Evolutionary conservation across 1,140 invertebrate genomes (phyloP), one percentile per base, ranked within the genome.

Genomic region (Sycophila sp.): DNA sequence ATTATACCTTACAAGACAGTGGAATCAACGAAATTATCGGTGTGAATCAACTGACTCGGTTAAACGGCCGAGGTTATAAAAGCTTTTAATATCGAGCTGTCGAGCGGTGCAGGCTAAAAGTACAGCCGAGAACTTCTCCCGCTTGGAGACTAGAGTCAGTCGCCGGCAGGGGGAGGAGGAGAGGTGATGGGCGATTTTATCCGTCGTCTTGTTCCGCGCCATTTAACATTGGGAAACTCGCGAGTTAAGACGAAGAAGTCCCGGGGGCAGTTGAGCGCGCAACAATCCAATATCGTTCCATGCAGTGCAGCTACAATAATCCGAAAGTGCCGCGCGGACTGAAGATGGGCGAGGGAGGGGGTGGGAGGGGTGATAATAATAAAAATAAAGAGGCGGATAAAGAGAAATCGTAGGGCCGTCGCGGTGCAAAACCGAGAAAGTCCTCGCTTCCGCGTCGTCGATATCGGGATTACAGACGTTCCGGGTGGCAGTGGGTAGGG

Each of bases 281-380:
- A 36, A 64, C 36, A 66, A 55, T 66, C 36, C 49, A 66, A 66
- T 66, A 55, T 55, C 45, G 19, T 53, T 64, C 8, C n/a, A n/a
- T 26, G 19, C 45, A 28, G 2, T 24, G 53, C 28, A 19, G 32
- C 13, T 32, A 55, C 34, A 30, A 66, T 66, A 55, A 66, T 55
- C 36, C 49, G 34, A 55, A 51, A 64, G 45, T 38, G 59, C 26
- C 34, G 59, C 28, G 26, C 24, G 15, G 22, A 53, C 49, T 30
- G 49, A n/a, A n/a, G n/a, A n/a, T n/a, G n/a, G n/a, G n/a, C n/a
- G n/a, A n/a, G n/a, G n/a, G n/a, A n/a, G 49, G 24, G n/a, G 49
- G 28, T 53, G 49, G 24, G 19, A 22, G 24, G 19, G 19, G 24
- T 47, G 24, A 38, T 62, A 47, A 62, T 47, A 62, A 62, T 62